Percentiles rank a stretch among this genome's conserved stretches.
These are phyloP conservation scores for Elephantulus edwardii DNA, from an alignment of 2,113 vertebrate genomes.

Conservation along the genomic window DNA sequence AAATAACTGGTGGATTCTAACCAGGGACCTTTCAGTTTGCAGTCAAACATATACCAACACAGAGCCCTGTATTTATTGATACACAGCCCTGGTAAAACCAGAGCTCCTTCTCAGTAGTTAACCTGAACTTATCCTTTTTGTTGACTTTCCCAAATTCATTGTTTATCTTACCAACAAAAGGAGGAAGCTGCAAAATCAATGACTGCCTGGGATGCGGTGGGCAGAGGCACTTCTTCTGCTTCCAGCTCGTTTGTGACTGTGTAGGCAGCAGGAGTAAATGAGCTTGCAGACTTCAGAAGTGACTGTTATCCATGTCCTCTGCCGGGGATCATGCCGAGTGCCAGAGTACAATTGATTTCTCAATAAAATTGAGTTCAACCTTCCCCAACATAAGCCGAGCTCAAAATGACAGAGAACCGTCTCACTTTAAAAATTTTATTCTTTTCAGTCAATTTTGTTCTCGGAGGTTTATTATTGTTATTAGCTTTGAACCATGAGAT, in stretches of 20 bases:
- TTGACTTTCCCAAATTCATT: conserved; percentile 65
- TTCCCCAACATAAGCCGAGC: conserved; percentile 81
- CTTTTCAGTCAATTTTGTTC: conserved; percentile 81
- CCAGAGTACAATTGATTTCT: conserved; percentile 89
- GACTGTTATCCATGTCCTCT: conserved; percentile 79
- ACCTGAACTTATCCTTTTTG: neutral
- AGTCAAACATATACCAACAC: too few species aligned
- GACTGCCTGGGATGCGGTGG: conserved; percentile 44
- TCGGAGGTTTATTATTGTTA: conserved; percentile 78
- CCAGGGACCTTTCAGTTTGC: too few species aligned
- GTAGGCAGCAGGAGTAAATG: conserved; percentile 82
- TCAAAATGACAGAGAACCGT: conserved; percentile 82
- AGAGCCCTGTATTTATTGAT: too few species aligned
- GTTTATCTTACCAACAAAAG: conserved; percentile 58
- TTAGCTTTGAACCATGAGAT: conserved; percentile 70
- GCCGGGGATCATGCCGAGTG: conserved; percentile 81
- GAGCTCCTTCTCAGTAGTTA: neutral
- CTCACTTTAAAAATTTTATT: conserved; percentile 80
- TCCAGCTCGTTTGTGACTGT: conserved; percentile 72
- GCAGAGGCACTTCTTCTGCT: conserved; percentile 63
- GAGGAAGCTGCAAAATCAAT: conserved; percentile 38
- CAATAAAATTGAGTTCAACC: conserved; percentile 86
- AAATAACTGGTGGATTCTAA: too few species aligned
- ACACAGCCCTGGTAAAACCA: too few species aligned
- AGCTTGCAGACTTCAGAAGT: conserved; percentile 82